Evolutionary conservation across 2,113 vertebrate genomes (phyloP).

Genomic region (Oncorhynchus mykiss): DNA sequence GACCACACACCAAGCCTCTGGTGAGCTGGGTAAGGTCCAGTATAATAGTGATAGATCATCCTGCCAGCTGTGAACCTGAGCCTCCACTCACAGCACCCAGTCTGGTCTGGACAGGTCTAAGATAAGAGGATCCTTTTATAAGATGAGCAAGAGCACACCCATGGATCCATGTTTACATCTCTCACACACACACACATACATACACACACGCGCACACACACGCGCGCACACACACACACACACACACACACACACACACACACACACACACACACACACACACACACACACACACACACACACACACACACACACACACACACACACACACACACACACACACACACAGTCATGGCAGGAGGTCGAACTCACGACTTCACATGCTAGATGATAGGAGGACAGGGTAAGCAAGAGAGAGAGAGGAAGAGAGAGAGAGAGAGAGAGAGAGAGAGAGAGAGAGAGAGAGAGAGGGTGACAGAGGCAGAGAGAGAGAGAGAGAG

Average conservation of each 20-base stretch:
- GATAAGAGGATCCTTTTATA: slow-evolving; percentile 66
- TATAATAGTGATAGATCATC: slow-evolving; percentile 58
- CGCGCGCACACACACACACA: not conserved
- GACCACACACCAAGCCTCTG: too few relatives aligned
- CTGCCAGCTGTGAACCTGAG: slow-evolving; percentile 56
- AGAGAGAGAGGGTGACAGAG: slow-evolving; percentile 14
- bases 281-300: too few relatives aligned
- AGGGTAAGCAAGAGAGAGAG: slow-evolving; percentile 3
- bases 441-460: slow-evolving; percentile 37
- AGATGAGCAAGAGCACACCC: slow-evolving; percentile 46
- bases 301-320: too few relatives aligned
- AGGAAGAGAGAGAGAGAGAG: not conserved
- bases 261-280: not conserved
- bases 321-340: not conserved
- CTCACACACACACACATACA: not conserved
- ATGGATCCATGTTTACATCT: slow-evolving; percentile 61
- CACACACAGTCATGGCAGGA: slow-evolving; percentile 50
- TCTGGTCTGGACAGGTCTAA: slow-evolving; percentile 61
- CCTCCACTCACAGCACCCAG: slow-evolving; percentile 51
- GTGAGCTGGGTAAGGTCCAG: too few relatives aligned
- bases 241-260: too few relatives aligned
- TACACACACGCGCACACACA: not conserved
- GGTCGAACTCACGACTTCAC: slow-evolving; percentile 54
- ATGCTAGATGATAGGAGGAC: slow-evolving; percentile 54
- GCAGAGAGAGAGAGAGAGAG: slow-evolving; percentile 15